Base-by-base conservation (phyloP, 2,888 invertebrate genomes). In the Aricia artaxerxes region DNA sequence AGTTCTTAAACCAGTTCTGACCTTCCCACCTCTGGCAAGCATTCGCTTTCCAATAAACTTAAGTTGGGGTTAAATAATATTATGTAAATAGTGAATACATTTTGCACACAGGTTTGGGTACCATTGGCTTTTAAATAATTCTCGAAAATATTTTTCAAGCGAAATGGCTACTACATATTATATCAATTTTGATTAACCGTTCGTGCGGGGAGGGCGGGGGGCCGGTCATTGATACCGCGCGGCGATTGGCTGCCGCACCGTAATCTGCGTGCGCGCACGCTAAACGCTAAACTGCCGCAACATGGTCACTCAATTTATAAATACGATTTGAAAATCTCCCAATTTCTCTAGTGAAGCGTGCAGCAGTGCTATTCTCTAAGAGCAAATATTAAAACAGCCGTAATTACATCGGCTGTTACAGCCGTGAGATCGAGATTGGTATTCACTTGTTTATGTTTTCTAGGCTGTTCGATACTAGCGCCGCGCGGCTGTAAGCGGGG, bases 231-330 rank as follows among this genome's bases (percentile, higher is more conserved):
- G 78, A 40, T 77, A 49, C 77, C 69, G 69, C 80, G 80, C 79
- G 80, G 80, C 82, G 83, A 89, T 90, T 90, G 89, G 89, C 79
- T 83, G 84, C 80, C 81, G 82, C 82, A 81, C 77, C 84, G 85
- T 87, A 88, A 90, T 88, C 86, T 78, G 84, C 87, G 88, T 87
- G 88, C 88, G 86, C 86, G 87, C 87, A 87, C 83, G 83, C 80
- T 84, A 84, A 81, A 81, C n/a, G 60, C 78, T 53, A 57, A 76
- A 73, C 75, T 60, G 61, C 79, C 31, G 75, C 64, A 76, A 76
- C 57, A 57, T 57, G 53, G 76, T 76, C 57, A 57, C 76, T 53
- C 16, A 35, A 13, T 69, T 38, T 31, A 53, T 76, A 76, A 76
- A 76, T 76, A 53, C 69, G 11, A 13, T 69, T 35, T 16, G 69